Conservation (phyloP, 2,113 vertebrate species). For the Calidris pugnax region DNA sequence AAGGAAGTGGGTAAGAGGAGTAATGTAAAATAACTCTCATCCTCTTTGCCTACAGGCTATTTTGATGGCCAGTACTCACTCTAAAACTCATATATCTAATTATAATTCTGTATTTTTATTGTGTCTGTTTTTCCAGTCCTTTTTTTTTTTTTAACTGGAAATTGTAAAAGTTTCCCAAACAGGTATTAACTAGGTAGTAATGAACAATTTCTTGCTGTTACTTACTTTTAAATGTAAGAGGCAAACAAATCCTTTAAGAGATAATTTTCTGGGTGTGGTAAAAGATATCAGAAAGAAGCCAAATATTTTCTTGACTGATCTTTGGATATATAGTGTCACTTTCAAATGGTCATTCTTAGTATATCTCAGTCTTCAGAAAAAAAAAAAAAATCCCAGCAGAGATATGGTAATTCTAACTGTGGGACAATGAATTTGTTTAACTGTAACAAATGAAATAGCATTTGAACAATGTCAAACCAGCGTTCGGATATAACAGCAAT, state of each 20-base stretch:
- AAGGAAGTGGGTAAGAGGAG: constrained; percentile 84
- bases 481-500: neutral
- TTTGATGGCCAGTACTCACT: neutral
- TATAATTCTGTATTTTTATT: neutral
- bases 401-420: neutral
- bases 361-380: neutral
- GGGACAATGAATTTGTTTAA: neutral
- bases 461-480: neutral
- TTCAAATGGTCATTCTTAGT: neutral
- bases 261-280: neutral
- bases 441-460: neutral
- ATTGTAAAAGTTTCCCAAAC: neutral
- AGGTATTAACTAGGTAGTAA: neutral
- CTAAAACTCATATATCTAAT: neutral
- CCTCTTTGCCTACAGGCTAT: neutral
- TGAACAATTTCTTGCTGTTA: neutral
- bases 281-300: neutral
- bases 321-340: neutral
- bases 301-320: neutral
- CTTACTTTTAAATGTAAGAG: neutral
- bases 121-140: neutral
- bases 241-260: neutral
- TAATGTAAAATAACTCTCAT: neutral
- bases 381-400: neutral
- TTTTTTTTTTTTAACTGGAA: neutral